Conservation (phyloP, 2,113 vertebrate species). For the Menura novaehollandiae region DNA sequence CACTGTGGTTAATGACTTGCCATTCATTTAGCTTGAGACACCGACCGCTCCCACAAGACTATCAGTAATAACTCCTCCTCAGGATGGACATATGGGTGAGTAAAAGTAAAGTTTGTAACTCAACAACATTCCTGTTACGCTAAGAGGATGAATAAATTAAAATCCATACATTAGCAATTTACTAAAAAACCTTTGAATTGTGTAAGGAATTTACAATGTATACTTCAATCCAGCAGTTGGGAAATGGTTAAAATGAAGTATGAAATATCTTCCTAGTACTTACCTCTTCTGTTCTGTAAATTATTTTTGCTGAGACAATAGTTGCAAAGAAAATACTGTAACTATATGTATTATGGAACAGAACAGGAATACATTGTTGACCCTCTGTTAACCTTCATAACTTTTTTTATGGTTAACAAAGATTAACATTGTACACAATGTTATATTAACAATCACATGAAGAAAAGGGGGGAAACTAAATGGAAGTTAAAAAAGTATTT, state of each 20-base stretch:
- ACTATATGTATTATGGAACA: background rate
- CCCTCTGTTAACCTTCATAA: background rate
- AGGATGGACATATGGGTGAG: constrained; percentile 82
- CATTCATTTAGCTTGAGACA: constrained; percentile 65
- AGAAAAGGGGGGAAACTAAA: background rate
- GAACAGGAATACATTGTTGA: background rate
- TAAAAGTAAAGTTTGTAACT: background rate
- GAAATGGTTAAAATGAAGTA: background rate
- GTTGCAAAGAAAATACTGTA: background rate
- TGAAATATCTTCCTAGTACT: background rate
- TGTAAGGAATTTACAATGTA: background rate
- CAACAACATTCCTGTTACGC: background rate
- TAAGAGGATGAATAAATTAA: background rate
- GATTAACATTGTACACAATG: background rate
- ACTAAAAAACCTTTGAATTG: background rate
- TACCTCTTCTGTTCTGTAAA: background rate
- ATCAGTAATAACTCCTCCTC: constrained; percentile 80
- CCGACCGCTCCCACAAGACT: constrained; percentile 65
- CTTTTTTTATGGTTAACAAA: background rate
- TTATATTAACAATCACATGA: background rate
- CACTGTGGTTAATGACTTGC: background rate
- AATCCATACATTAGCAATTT: background rate
- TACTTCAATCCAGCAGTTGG: background rate
- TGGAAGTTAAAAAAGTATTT: background rate
- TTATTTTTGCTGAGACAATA: background rate